Conservation (phyloP, 2,113 vertebrate species). For the Zapornia atra region DNA sequence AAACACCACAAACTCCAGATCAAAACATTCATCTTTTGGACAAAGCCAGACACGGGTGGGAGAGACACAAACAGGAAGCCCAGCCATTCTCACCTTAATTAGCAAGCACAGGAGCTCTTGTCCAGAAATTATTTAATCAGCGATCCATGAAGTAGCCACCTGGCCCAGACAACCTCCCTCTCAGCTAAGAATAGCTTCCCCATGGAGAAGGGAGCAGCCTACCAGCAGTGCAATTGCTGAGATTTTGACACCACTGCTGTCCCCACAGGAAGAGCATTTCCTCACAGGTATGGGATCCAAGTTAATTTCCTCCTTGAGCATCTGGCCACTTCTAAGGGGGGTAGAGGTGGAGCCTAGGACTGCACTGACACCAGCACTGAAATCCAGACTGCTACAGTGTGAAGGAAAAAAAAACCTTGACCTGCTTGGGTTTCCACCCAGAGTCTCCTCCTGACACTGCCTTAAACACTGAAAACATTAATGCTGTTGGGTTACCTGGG, state of each 20-base stretch:
- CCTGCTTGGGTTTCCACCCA: neutral
- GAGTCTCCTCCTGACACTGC: neutral
- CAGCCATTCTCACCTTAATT: neutral
- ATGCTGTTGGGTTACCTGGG: constrained; percentile 80
- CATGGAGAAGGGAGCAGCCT: neutral
- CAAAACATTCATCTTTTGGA: neutral
- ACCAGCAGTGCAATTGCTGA: neutral
- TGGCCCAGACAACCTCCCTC: neutral
- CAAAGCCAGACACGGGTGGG: neutral
- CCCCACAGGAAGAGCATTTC: constrained; percentile 8
- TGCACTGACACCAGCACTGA: neutral
- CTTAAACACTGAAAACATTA: neutral
- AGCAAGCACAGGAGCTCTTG: constrained; percentile 26
- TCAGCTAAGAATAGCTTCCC: neutral
- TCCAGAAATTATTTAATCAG: constrained; percentile 33
- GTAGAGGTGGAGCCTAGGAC: neutral
- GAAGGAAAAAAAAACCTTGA: neutral
- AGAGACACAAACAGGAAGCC: neutral
- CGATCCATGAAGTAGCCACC: constrained; percentile 61
- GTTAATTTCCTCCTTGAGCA: constrained; percentile 58
- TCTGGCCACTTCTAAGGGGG: neutral
- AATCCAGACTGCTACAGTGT: neutral
- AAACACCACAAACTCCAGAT: neutral
- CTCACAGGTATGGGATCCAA: constrained; percentile 37
- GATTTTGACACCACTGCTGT: neutral